These are phyloP conservation scores for Folsomia candida DNA, from an alignment of 2,888 invertebrate genomes.

Conservation along the genomic window DNA sequence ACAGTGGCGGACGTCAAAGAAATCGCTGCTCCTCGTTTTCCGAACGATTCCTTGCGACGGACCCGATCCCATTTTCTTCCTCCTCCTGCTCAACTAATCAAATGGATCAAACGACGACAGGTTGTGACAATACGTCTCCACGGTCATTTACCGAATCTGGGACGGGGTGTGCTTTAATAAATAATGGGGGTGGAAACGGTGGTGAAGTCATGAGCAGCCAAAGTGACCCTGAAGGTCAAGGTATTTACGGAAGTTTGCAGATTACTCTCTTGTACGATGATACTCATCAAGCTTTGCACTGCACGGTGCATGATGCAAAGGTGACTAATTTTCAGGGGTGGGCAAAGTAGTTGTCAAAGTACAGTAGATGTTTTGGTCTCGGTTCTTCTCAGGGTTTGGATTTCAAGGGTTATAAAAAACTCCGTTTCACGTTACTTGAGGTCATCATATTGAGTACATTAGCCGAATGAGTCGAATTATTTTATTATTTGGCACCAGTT, in stretches of 20 bases:
- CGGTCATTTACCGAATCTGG: conserved; percentile 37
- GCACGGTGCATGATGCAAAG: conserved; percentile 75
- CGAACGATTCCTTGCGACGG: neutral
- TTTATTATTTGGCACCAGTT: neutral
- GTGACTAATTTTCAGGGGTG: too few species aligned
- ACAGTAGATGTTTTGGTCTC: too few species aligned
- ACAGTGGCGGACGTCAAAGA: neutral
- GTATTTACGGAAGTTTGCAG: conserved; percentile 64
- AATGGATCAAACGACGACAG: neutral
- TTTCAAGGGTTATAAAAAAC: too few species aligned
- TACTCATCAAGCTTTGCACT: conserved; percentile 72
- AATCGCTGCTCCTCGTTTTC: conserved; percentile 13
- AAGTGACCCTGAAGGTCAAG: neutral
- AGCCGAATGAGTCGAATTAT: neutral
- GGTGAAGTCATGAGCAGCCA: neutral
- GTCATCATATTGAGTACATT: neutral
- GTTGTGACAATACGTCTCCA: conserved; percentile 24
- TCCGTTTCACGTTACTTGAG: too few species aligned
- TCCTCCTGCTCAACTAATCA: too few species aligned
- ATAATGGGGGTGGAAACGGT: neutral
- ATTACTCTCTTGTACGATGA: conserved; percentile 77
- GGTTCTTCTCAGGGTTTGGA: too few species aligned
- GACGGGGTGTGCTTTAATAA: too few species aligned
- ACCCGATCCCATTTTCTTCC: conserved; percentile 17
- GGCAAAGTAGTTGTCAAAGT: too few species aligned